phyloP scores from a whole-genome alignment of 2,888 invertebrate genomes.

The Orchestes rusci region DNA sequence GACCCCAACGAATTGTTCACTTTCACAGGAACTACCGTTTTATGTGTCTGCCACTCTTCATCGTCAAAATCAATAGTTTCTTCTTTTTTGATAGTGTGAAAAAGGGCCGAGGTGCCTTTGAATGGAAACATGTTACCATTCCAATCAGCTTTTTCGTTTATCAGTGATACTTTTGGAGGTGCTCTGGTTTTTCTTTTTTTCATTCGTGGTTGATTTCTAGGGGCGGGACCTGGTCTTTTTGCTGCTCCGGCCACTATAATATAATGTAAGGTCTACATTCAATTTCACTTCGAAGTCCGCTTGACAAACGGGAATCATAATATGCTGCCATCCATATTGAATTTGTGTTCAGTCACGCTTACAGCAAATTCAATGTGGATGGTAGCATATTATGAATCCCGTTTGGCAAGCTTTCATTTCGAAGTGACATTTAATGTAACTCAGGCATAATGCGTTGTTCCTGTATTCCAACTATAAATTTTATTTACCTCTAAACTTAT shows the following conservation, averaged over 20 bases:
- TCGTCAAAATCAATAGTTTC: conserved; percentile 33
- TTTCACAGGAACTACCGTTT: conserved; percentile 19
- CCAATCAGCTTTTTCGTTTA: conserved; percentile 40
- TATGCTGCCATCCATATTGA: too few relatives aligned
- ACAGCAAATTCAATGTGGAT: too few relatives aligned
- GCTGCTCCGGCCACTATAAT: conserved; percentile 24
- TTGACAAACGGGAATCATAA: not conserved
- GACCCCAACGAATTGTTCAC: conserved; percentile 51
- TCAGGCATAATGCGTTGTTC: not conserved
- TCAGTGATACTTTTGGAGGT: conserved; percentile 31
- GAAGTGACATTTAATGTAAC: not conserved
- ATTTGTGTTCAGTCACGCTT: too few relatives aligned
- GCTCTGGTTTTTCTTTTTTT: conserved; percentile 19
- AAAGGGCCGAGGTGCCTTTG: conserved; percentile 36
- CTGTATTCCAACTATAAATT: not conserved
- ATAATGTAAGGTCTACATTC: conserved; percentile 11
- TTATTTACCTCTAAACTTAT: conserved; percentile 41
- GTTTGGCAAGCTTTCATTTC: too few relatives aligned
- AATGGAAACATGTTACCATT: conserved; percentile 42
- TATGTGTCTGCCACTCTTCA: conserved; percentile 36
- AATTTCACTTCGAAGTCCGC: conserved; percentile 9
- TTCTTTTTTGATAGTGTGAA: conserved; percentile 20
- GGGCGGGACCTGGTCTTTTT: conserved; percentile 6
- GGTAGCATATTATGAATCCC: too few relatives aligned
- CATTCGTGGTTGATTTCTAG: conserved; percentile 12